Evolutionary conservation across 2,113 vertebrate species (phyloP).

Genomic region (Phaethon lepturus): DNA sequence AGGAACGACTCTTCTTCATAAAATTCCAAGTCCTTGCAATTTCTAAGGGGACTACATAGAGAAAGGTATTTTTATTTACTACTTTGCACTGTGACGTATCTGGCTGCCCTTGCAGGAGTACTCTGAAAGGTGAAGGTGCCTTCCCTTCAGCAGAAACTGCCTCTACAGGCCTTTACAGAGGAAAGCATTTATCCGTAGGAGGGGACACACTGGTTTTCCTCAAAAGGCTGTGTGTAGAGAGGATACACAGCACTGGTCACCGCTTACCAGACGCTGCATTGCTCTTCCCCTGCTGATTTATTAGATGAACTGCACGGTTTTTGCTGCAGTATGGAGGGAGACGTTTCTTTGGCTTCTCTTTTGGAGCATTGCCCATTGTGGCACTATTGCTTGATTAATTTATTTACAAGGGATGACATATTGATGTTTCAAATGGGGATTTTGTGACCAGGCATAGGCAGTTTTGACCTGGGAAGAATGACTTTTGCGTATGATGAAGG

Average conservation of each 20-base stretch:
- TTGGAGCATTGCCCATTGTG: not conserved
- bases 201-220: not conserved
- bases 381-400: not conserved
- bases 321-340: not conserved
- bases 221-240: not conserved
- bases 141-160: not conserved
- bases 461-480: not conserved
- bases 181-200: not conserved
- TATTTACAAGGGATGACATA: not conserved
- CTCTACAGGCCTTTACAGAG: not conserved
- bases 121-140: not conserved
- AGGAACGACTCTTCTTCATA: not conserved
- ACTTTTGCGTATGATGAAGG: not conserved
- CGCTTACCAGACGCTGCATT: not conserved
- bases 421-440: not conserved
- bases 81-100: not conserved
- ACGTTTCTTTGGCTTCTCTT: not conserved
- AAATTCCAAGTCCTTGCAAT: not conserved
- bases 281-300: not conserved
- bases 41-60: not conserved
- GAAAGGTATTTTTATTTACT: not conserved
- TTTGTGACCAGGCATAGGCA: not conserved
- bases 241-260: fast-evolving
- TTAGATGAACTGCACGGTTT: not conserved
- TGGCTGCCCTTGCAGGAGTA: not conserved